phyloP scores from a whole-genome alignment of 2,797 vertebrate species.

The Australoheros facetus region DNA sequence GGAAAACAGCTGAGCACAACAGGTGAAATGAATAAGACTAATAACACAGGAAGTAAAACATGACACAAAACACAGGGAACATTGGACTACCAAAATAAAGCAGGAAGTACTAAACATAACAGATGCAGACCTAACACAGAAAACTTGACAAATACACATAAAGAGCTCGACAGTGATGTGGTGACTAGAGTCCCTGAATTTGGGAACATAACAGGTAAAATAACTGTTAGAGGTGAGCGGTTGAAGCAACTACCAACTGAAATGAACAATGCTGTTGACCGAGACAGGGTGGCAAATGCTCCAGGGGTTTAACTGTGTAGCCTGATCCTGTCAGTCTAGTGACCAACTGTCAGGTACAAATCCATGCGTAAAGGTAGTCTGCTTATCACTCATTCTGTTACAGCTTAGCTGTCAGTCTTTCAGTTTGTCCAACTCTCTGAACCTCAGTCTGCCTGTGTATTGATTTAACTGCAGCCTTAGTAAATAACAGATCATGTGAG shows the following conservation, averaged over 20 bases:
- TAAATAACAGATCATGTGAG: constrained; percentile 2
- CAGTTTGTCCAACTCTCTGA: not conserved
- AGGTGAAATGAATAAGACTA: too few relatives aligned
- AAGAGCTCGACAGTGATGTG: not conserved
- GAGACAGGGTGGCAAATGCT: not conserved
- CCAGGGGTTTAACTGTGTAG: not conserved
- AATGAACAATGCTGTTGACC: not conserved
- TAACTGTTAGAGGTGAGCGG: not conserved
- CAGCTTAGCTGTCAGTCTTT: not conserved
- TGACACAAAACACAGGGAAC: too few relatives aligned
- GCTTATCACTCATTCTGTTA: not conserved
- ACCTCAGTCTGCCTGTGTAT: not conserved
- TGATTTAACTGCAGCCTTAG: constrained; percentile 10
- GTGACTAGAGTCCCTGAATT: not conserved
- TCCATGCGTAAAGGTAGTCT: not conserved
- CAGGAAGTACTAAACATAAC: too few relatives aligned
- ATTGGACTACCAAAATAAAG: too few relatives aligned
- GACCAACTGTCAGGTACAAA: too few relatives aligned
- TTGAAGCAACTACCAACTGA: not conserved
- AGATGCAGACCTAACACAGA: too few relatives aligned
- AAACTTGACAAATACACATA: not conserved
- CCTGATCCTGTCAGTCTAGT: not conserved
- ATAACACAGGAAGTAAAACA: too few relatives aligned
- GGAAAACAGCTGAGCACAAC: too few relatives aligned
- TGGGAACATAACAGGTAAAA: not conserved